Conservation (phyloP, 1,140 invertebrate genomes). For the Drosophila equinoxialis region DNA sequence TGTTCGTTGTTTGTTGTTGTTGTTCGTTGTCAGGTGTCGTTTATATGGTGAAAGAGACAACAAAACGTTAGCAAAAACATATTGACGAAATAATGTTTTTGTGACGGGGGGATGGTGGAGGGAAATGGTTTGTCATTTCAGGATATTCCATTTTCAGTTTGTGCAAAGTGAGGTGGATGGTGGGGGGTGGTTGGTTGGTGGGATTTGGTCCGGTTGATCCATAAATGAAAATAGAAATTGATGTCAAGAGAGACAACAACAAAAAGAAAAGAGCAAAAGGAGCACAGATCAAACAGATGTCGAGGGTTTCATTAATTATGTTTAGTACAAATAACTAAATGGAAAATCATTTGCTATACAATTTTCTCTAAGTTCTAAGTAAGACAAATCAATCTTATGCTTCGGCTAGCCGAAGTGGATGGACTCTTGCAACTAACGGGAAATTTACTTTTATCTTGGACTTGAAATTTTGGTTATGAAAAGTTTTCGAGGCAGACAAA, state of each 20-base stretch:
- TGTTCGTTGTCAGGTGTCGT: constrained; percentile 41
- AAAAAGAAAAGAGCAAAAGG: constrained; percentile 40
- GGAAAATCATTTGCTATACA: constrained; percentile 6
- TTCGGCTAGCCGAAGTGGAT: neutral
- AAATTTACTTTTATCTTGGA: too few species aligned
- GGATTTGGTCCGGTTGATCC: constrained; percentile 14
- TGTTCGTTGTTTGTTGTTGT: constrained; percentile 48
- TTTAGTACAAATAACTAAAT: constrained; percentile 18
- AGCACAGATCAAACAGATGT: constrained; percentile 70
- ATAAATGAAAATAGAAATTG: constrained; percentile 51
- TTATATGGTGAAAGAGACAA: constrained; percentile 66
- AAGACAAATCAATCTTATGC: too few species aligned
- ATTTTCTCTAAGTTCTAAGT: neutral
- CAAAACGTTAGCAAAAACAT: constrained; percentile 68
- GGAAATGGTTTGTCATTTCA: neutral
- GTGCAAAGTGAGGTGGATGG: constrained; percentile 17
- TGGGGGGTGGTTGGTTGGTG: neutral
- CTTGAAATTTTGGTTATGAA: too few species aligned
- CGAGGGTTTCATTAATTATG: constrained; percentile 4
- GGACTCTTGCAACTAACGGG: too few species aligned
- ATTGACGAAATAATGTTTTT: constrained; percentile 44
- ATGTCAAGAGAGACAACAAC: constrained; percentile 38
- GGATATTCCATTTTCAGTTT: neutral
- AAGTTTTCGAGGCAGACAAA: too few species aligned
- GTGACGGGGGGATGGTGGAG: constrained; percentile 6